Percentiles rank a stretch among this genome's conserved stretches.
Conservation (phyloP, 2,888 invertebrate genomes). For the Melieria crassipennis region DNA sequence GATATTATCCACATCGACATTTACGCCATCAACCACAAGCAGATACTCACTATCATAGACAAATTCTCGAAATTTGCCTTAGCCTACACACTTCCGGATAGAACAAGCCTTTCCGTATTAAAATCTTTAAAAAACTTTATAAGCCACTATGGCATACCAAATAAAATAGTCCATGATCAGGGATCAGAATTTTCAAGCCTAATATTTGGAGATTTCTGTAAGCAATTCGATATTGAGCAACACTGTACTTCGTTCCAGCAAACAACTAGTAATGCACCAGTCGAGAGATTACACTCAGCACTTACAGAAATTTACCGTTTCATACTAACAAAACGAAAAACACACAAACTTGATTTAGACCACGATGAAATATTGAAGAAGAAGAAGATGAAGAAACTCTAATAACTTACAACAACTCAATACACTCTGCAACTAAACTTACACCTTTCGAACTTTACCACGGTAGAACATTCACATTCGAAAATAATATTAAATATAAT, state of each 20-base stretch:
- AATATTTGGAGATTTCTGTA: slow-evolving; percentile 38
- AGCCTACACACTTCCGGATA: slow-evolving; percentile 27
- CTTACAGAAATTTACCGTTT: no score
- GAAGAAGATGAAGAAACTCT: slow-evolving; percentile 3
- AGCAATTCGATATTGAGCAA: slow-evolving; percentile 28
- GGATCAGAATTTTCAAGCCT: slow-evolving; percentile 31
- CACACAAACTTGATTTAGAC: not conserved
- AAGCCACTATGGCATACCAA: slow-evolving; percentile 33
- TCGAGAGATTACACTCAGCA: slow-evolving; percentile 33
- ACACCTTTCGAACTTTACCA: slow-evolving; percentile 4
- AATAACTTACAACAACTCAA: slow-evolving; percentile 5
- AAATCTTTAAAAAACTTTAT: slow-evolving; percentile 34
- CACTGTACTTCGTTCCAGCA: slow-evolving; percentile 39
- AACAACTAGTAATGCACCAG: slow-evolving; percentile 35
- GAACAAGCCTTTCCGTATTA: slow-evolving; percentile 36
- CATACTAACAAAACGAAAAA: slow-evolving; percentile 25
- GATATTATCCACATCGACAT: slow-evolving; percentile 34
- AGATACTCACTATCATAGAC: slow-evolving; percentile 32
- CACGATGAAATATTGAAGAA: slow-evolving; percentile 30
- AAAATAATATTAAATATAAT: not conserved
- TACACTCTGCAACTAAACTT: slow-evolving; percentile 7
- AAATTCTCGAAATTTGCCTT: slow-evolving; percentile 37
- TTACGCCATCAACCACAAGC: slow-evolving; percentile 35
- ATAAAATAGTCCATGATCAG: slow-evolving; percentile 37
- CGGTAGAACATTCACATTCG: not conserved